These are phyloP conservation scores for Parotia lawesii DNA, from an alignment of 2,113 vertebrate species.

Conservation along the genomic window DNA sequence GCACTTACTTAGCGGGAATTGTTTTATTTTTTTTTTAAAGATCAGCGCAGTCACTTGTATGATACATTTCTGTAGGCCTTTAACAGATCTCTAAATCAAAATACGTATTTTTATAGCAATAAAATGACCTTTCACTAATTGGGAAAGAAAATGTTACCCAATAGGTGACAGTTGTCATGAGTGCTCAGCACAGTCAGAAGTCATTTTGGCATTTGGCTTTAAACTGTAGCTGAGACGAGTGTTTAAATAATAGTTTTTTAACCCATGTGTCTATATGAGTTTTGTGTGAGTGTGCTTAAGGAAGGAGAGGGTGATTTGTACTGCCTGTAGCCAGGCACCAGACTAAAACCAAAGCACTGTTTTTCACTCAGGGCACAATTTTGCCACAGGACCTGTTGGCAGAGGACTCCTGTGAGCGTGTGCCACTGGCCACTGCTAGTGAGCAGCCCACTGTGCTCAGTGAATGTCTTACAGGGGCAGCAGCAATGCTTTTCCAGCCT, in stretches of 20 bases:
- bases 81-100: not conserved
- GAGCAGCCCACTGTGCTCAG: not conserved
- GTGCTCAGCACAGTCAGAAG: not conserved
- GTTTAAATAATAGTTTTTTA: not conserved
- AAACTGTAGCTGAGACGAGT: not conserved
- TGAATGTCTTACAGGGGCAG: accelerated
- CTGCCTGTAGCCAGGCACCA: not conserved
- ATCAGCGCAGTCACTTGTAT: not conserved
- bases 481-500: not conserved
- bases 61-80: not conserved
- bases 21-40: not conserved
- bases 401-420: not conserved
- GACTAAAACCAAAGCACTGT: not conserved
- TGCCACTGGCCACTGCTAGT: not conserved
- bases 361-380: not conserved
- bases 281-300: not conserved
- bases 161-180: not conserved
- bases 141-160: not conserved
- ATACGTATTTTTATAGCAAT: not conserved
- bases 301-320: not conserved
- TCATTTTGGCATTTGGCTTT: not conserved
- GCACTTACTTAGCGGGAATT: not conserved
- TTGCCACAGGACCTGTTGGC: not conserved
- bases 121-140: conserved; percentile 38
- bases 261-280: not conserved